phyloP scores from a whole-genome alignment of 2,888 invertebrate genomes.

The Acronicta alni region DNA sequence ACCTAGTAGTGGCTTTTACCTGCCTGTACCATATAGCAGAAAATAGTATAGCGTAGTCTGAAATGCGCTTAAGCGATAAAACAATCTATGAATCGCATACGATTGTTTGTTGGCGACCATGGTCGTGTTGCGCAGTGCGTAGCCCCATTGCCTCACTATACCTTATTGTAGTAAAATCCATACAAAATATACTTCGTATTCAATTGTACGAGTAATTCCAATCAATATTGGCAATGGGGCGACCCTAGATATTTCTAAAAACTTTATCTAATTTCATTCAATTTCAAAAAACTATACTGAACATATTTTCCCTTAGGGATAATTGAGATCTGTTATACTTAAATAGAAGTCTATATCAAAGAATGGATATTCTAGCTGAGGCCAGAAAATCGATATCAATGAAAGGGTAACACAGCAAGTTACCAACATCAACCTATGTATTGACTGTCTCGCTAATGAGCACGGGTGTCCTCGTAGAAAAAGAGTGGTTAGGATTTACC shows the following conservation, averaged over 20 bases:
- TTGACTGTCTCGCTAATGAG: too few relatives aligned
- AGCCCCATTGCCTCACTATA: not conserved
- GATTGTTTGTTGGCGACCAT: not conserved
- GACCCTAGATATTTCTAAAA: not conserved
- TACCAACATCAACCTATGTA: too few relatives aligned
- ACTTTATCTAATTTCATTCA: not conserved
- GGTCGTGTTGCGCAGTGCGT: not conserved
- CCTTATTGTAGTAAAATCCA: constrained; percentile 30
- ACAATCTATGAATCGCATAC: too few relatives aligned
- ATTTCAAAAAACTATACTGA: not conserved
- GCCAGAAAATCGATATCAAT: too few relatives aligned
- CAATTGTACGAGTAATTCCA: constrained; percentile 4
- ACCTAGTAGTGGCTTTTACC: too few relatives aligned
- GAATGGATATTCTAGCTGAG: not conserved
- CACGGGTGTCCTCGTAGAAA: too few relatives aligned
- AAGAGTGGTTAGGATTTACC: too few relatives aligned
- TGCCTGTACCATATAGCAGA: too few relatives aligned
- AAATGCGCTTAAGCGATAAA: too few relatives aligned
- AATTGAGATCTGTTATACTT: constrained; percentile 9
- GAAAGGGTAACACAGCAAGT: too few relatives aligned
- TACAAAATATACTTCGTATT: constrained; percentile 41
- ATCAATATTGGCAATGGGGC: constrained; percentile 1
- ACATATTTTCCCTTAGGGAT: not conserved
- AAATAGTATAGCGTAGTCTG: too few relatives aligned
- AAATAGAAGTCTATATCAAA: not conserved